Evolutionary conservation across 2,888 invertebrate species (phyloP).

Genomic region (Ecdyonurus torrentis): DNA sequence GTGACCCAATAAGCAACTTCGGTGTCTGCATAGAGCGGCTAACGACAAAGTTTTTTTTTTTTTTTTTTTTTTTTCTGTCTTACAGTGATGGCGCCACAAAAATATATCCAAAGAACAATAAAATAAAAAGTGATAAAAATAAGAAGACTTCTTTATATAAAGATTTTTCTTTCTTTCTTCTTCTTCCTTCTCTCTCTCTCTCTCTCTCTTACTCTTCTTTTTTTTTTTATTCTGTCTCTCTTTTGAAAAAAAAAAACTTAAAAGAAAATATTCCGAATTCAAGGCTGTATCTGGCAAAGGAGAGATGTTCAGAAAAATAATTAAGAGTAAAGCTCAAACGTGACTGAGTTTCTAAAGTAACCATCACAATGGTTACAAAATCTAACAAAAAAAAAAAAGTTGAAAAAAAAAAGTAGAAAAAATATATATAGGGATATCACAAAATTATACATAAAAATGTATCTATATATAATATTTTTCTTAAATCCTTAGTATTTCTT

Average conservation of each 20-base stretch:
- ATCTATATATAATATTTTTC: too few species aligned
- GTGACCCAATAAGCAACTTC: too few species aligned
- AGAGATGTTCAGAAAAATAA: background rate
- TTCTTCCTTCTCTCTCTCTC: too few species aligned
- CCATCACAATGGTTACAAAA: background rate
- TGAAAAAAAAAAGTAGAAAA: background rate
- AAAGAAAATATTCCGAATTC: background rate
- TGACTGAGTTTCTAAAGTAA: background rate
- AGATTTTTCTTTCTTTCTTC: background rate
- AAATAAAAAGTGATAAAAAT: background rate
- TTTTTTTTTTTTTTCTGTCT: too few species aligned
- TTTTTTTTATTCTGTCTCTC: background rate
- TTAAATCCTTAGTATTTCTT: background rate
- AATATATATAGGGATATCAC: background rate
- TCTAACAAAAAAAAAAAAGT: background rate
- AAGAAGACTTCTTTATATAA: background rate
- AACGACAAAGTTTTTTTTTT: too few species aligned
- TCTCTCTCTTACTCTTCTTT: too few species aligned
- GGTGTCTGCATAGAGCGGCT: too few species aligned
- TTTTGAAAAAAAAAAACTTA: background rate
- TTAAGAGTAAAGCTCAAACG: background rate
- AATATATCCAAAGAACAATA: background rate
- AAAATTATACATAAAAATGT: too few species aligned
- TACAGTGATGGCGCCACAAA: background rate
- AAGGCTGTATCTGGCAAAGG: background rate